Conservation (phyloP, 2,888 invertebrate genomes). For the Operophtera brumata region DNA sequence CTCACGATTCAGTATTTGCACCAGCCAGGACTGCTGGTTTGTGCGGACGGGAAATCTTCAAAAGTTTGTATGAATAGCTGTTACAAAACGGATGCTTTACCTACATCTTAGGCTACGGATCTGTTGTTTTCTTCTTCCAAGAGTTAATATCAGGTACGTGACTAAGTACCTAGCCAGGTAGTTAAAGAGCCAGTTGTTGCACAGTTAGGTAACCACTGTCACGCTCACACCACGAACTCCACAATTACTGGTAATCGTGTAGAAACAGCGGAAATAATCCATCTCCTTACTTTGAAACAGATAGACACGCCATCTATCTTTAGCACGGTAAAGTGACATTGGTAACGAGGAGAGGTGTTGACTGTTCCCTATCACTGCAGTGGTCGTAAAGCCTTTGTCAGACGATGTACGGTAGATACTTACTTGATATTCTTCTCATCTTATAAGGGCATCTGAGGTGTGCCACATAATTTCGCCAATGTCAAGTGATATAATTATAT, state of each 20-base stretch:
- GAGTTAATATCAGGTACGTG: too few relatives aligned
- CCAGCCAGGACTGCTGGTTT: too few relatives aligned
- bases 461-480: too few relatives aligned
- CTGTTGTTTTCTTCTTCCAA: too few relatives aligned
- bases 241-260: conserved; percentile 11
- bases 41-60: too few relatives aligned
- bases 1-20: too few relatives aligned
- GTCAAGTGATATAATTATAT: too few relatives aligned
- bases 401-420: not conserved
- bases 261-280: conserved; percentile 25
- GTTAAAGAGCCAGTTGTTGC: not conserved
- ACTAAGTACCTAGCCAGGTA: not conserved
- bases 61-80: too few relatives aligned
- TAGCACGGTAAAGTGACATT: conserved; percentile 51
- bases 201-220: conserved; percentile 9
- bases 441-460: too few relatives aligned
- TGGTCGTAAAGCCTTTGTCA: not conserved
- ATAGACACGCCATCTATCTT: conserved; percentile 31
- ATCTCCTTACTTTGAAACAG: conserved; percentile 23
- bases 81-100: too few relatives aligned
- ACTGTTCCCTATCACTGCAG: conserved; percentile 24
- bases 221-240: conserved; percentile 9
- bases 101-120: too few relatives aligned
- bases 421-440: too few relatives aligned
- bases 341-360: conserved; percentile 34